Base-by-base conservation (phyloP, 1,140 invertebrate genomes). In the Drosophila tristis region DNA sequence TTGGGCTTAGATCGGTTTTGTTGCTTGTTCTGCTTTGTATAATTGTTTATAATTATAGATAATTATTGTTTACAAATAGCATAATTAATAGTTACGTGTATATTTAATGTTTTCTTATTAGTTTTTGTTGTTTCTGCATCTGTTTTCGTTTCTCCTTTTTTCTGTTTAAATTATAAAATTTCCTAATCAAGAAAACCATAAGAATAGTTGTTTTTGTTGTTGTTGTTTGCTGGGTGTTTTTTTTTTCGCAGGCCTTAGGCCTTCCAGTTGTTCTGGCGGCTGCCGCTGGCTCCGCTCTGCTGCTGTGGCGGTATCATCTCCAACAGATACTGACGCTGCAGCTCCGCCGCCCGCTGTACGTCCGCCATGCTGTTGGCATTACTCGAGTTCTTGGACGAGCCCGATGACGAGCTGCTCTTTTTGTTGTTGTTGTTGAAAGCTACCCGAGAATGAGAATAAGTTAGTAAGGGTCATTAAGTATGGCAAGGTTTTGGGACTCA, bases 321-420 rank as follows among this genome's bases (percentile, higher is more conserved):
- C 26, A 99, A 94, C 71, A 99, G 94, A 94, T 98, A 99, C 93
- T 99, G 98, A 49, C 98, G 94, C 92, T 99, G 98, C 47, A 98
- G 93, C 90, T 99, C 98, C 13, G 96, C 96, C 50, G 96, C 95
- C 79, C 96, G 93, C 91, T 97, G 96, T 77, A 97, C 93, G 63
- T 97, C 96, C 0, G 95, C 95, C 71, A 95, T 91, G 80, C 94
- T 95, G 6, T 94, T 93, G 13, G 93, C 93, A 70, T 93, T 93
- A 82, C 93, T 93, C 35, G 93, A 92, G 53, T 93, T 93, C 67
- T 91, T 90, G 5, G 72, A 62, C 23, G 91, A 82, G 23, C 80
- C 75, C 35, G 90, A 89, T 5, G 89, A 87, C 4, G 89, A 86
- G 61, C 71, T 86, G 65, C 85, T 91, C 59, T 91, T 90, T 58